Evolutionary conservation across 2,888 invertebrate species (phyloP), one percentile per base, ranked within the genome.

Genomic region (Drosophila phalerata): DNA sequence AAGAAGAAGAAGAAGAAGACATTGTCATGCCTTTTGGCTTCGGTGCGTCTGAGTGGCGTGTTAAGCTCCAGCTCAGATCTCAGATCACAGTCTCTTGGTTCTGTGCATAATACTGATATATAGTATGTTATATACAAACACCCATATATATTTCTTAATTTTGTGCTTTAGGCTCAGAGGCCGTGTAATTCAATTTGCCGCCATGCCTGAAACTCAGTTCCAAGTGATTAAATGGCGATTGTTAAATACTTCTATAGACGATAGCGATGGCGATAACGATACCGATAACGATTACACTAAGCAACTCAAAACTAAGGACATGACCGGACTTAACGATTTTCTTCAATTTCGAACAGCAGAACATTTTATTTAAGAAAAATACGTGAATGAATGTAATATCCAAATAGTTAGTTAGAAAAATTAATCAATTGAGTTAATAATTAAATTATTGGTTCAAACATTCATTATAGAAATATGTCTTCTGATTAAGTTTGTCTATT

Each of bases 211-310:
- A 53, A 28, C 56, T 48, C 47, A 53, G 53, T 53, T 61, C 42
- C 56, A 68, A 55, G 67, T 81, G 81, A 77, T 77, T 80, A 72
- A 81, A 81, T 72, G 78, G 65, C 77, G 72, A 77, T 72, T 77
- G 28, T 15, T 45, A 13, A 34, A 17, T 49, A 13, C 11, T 17
- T 22, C 19, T 43, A 28, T 19, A 45, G 34, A 34, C 43, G 15
- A 17, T 28, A 30, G 28, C 38, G 10, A 45, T 37, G n/a, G 15
- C 34, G 32, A 57, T 43, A 28, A 25, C 48, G 38, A 45, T 37
- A 19, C n/a, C 34, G 32, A 57, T 43, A 28, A 25, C 48, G 38
- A 48, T 40, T 9, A 32, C 34, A 22, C 3, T 22, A 28, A 28
- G 8, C 6, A 28, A 28, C 28, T 22, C 22, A 2, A 22, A 22